Conservation (phyloP, 2,113 vertebrate genomes). For the Erpornis zantholeuca region DNA sequence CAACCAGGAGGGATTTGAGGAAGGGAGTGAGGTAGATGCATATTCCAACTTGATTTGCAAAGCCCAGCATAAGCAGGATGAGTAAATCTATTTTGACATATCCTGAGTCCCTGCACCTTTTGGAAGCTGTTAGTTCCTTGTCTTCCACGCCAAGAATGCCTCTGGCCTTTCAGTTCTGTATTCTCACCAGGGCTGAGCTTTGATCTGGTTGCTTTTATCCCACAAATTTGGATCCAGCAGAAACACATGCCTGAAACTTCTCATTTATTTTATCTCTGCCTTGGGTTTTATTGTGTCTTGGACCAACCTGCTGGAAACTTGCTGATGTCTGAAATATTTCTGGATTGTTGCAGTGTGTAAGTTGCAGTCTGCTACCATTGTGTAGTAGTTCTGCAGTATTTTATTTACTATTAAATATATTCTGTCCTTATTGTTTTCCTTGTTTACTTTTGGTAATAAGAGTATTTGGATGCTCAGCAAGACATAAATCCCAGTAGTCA, state of each 20-base stretch:
- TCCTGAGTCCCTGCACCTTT: background rate
- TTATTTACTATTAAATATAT: background rate
- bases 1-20: background rate
- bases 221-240: background rate
- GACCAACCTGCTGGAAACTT: background rate
- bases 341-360: background rate
- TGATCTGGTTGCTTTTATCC: background rate
- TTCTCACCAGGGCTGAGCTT: background rate
- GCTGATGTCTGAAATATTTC: background rate
- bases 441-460: background rate
- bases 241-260: background rate
- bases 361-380: background rate
- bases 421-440: background rate
- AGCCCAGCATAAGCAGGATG: background rate
- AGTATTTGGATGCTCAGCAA: background rate
- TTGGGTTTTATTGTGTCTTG: background rate
- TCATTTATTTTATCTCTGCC: background rate
- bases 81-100: background rate
- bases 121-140: background rate
- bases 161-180: background rate
- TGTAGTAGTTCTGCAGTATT: background rate
- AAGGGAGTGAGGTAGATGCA: background rate
- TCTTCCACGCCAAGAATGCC: background rate
- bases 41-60: background rate
- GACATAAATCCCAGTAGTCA: slow-evolving; percentile 30